Base-by-base conservation (phyloP, 2,113 vertebrate genomes). In the Chunga burmeisteri region DNA sequence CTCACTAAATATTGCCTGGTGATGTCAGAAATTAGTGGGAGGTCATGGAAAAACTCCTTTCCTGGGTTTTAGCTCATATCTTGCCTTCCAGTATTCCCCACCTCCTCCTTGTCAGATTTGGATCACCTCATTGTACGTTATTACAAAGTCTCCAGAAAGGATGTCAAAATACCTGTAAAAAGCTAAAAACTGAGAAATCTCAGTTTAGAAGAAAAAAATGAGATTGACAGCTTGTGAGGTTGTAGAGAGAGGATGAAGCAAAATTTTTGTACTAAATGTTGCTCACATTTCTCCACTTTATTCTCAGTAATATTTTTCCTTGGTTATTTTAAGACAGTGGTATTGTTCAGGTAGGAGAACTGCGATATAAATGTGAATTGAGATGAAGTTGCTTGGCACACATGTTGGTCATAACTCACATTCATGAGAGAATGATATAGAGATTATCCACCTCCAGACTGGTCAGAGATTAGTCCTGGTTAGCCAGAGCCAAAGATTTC, bases 121-220 rank as follows among this genome's bases (percentile, higher is more conserved):
- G 50, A 34, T 94, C 42, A 52, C 32, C 47, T 74, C 23, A 55
- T 63, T 56, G 18, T 36, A 71, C 2, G 4, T 67, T 86, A 83
- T 27, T 40, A 59, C 13, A 40, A 71, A 70, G 10, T 13, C 59
- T 88, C 56, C 68, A 92, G 46, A 77, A 86, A 78, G 23, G 10
- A 79, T 86, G 86, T 84, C 82, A 96, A 92, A 94, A 93, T 74
- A 83, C 10, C 16, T 74, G 6, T 72, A 65, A 85, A 88, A 94
- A 65, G 8, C 26, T 59, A 81, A 88, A 81, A 79, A 15, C 0
- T 5, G 50, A 81, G 44, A 83, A 83, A 93, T 40, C 12, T 47
- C 49, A 36, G 26, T 77, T 93, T 83, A 38, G 46, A 83, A 34
- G 7, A 38, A 77, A 72, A 11, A 85, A 93, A 73, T 50, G 17